Evolutionary conservation across 1,140 invertebrate species (phyloP), one percentile per base, ranked within the genome.

Genomic region (Bombus affinis): DNA sequence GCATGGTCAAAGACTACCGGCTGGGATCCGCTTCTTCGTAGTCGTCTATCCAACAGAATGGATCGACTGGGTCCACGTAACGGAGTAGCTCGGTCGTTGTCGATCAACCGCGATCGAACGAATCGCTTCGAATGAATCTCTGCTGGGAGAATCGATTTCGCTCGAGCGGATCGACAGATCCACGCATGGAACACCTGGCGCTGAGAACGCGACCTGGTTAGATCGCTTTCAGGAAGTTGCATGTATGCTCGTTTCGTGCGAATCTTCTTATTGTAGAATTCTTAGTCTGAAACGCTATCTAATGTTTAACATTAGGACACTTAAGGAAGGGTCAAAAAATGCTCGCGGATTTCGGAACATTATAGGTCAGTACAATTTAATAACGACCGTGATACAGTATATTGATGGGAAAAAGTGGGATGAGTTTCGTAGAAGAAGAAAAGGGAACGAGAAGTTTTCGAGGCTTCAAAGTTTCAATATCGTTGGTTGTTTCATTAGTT

Each of bases 1-100:
- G 62, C 73, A 25, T 44, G 78, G 76, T 80, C 65, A 68, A 81
- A 70, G 59, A 37, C 37, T 80, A 84, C 62, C 76, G 86, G 32
- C 28, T 59, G 77, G 70, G 66, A 81, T 84, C 32, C 75, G 28
- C 59, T 88, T 78, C 75, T n/a, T 47, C 9, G 18, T 9, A 12
- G 13, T 37, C 13, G 42, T 32, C 81, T 53, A 22, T 70, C 10
- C 37, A 35, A 53, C 12, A 35, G 44, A 37, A 68, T 70, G 47
- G n/a, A 57, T 84, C 75, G 65, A 25, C 28, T 32, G 12, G 44
- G 15, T 68, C 42, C 35, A 28, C 32, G 44, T n/a, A 12, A 35
- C n/a, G 47, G 28, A 62, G n/a, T 13, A 37, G 1, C 35, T 39
- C 15, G 37, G 1, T 9, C 44, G 42, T 53, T 74, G 71, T 70